phyloP scores from a whole-genome alignment of 2,888 invertebrate species.

The Hemicrepidius hirtus region DNA sequence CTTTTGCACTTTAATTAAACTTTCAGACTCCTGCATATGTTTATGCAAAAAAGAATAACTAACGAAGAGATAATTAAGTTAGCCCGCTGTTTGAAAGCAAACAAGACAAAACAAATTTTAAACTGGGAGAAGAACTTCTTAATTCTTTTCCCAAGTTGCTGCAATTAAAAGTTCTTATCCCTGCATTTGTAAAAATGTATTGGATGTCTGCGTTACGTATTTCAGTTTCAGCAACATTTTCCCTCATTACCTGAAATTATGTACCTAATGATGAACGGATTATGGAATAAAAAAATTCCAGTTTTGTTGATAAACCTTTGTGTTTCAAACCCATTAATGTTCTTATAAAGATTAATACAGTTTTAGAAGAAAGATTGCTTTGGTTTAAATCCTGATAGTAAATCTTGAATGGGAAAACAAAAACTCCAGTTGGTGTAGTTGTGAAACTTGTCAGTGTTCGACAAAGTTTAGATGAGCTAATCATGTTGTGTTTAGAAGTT shows the following conservation, averaged over 20 bases:
- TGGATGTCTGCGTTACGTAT: no score
- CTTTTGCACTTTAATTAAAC: no score
- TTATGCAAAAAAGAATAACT: no score
- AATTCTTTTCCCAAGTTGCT: conserved; percentile 29
- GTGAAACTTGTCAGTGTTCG: conserved; percentile 34
- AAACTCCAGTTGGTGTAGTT: conserved; percentile 18
- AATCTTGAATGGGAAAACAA: conserved; percentile 9
- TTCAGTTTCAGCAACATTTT: not conserved
- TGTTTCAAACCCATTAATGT: not conserved
- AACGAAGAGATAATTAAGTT: not conserved
- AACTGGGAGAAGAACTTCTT: conserved; percentile 13
- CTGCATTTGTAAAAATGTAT: not conserved
- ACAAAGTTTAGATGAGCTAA: conserved; percentile 46
- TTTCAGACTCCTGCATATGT: no score
- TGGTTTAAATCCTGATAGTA: conserved; percentile 1
- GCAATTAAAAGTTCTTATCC: conserved; percentile 36
- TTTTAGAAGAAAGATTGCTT: conserved; percentile 5
- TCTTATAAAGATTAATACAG: not conserved
- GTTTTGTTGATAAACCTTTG: not conserved
- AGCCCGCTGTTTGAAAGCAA: not conserved
- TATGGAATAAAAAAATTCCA: no score
- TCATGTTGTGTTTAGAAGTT: conserved; percentile 49
- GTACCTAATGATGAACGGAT: not conserved
- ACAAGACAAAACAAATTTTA: conserved; percentile 8
- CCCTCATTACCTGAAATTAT: conserved; percentile 11